Conservation (phyloP, 1,140 invertebrate species). For the Diorhabda carinulata region DNA sequence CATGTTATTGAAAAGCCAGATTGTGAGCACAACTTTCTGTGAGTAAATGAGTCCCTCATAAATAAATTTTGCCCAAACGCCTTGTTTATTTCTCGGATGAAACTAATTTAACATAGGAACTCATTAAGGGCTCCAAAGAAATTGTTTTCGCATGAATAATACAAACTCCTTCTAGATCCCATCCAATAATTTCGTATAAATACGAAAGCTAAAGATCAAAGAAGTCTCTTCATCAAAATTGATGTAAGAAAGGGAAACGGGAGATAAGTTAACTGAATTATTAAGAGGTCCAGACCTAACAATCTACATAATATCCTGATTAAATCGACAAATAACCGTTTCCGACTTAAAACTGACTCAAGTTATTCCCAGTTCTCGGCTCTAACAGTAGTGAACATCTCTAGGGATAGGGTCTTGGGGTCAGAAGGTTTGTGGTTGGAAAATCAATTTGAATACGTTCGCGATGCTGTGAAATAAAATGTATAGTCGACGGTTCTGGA, state of each 20-base stretch:
- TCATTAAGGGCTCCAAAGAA: too few relatives aligned
- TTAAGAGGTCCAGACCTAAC: constrained; percentile 2
- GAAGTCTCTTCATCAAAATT: not conserved
- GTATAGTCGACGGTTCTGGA: too few relatives aligned
- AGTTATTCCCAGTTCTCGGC: constrained; percentile 17
- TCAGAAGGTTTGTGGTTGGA: constrained; percentile 31
- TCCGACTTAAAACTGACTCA: constrained; percentile 13
- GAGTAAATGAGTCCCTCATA: too few relatives aligned
- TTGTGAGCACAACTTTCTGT: too few relatives aligned
- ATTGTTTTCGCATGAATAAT: not conserved
- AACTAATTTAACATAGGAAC: too few relatives aligned
- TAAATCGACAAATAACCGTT: constrained; percentile 15
- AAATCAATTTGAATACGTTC: constrained; percentile 18
- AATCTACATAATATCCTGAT: constrained; percentile 6
- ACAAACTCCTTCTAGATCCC: not conserved
- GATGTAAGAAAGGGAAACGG: constrained; percentile 1
- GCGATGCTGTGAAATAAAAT: too few relatives aligned
- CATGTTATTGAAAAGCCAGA: too few relatives aligned
- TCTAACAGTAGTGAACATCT: constrained; percentile 19
- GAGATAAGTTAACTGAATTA: constrained; percentile 4
- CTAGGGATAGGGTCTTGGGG: constrained; percentile 23
- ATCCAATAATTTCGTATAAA: not conserved
- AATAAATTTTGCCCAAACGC: too few relatives aligned
- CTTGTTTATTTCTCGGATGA: too few relatives aligned
- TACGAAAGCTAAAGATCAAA: not conserved